Percentiles rank a stretch among this genome's conserved stretches.
These are phyloP conservation scores for Hemichromis elongatus DNA, from an alignment of 2,113 vertebrate genomes.

Conservation along the genomic window DNA sequence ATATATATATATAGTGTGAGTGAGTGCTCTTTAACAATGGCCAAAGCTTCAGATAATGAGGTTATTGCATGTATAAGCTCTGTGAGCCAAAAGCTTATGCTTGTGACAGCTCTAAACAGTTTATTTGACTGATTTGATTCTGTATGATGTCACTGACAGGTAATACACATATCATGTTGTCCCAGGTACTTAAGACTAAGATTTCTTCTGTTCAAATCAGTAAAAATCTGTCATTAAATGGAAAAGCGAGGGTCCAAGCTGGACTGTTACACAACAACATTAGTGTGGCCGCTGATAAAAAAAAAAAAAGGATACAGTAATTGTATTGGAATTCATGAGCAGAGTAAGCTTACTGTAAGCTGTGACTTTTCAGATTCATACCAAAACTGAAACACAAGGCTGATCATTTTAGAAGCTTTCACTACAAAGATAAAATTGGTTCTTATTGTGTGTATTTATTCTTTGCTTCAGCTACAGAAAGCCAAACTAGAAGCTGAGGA, in stretches of 20 bases:
- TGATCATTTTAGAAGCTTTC: rapidly evolving
- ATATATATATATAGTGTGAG: too few species aligned
- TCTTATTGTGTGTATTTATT: neutral
- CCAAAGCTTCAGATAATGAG: rapidly evolving
- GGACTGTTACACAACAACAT: neutral
- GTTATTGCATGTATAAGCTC: rapidly evolving
- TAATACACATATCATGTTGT: rapidly evolving
- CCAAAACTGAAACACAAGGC: neutral
- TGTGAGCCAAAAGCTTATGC: neutral
- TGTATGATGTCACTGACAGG: neutral
- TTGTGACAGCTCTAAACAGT: neutral
- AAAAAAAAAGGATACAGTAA: neutral
- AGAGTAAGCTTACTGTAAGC: neutral
- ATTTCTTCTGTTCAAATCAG: neutral
- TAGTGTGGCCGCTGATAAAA: too few species aligned
- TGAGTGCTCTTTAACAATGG: rapidly evolving
- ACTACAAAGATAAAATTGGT: neutral
- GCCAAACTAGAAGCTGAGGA: neutral
- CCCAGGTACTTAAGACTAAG: neutral
- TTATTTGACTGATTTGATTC: neutral
- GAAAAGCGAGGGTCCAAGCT: rapidly evolving
- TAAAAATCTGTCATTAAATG: rapidly evolving
- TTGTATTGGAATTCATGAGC: neutral
- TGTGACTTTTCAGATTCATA: rapidly evolving
- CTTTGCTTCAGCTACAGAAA: neutral